Percentiles rank a stretch among this genome's conserved stretches.
phyloP scores from a whole-genome alignment of 1,140 invertebrate species.

The Danaus melanippus region DNA sequence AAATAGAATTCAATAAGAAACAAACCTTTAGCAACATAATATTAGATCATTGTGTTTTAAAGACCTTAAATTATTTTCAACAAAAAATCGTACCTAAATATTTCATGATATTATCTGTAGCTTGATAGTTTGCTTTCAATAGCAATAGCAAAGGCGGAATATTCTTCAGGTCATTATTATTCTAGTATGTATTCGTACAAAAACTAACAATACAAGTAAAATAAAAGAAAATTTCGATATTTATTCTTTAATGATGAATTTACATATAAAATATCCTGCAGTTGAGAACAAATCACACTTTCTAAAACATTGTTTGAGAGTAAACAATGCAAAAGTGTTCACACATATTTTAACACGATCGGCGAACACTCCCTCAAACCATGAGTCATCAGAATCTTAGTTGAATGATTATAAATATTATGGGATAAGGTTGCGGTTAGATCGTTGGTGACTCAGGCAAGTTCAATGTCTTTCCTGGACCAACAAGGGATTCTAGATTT shows the following conservation, averaged over 20 bases:
- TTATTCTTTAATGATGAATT: conserved; percentile 4
- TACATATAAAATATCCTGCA: not conserved
- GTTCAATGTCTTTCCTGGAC: conserved; percentile 17
- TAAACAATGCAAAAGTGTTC: conserved; percentile 32
- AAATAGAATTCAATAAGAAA: no score
- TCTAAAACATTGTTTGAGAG: conserved; percentile 35
- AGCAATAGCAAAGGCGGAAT: no score
- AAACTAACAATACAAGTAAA: no score
- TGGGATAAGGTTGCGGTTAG: conserved; percentile 33
- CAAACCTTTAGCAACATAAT: no score
- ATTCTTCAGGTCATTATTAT: no score
- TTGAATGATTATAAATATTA: no score
- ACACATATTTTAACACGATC: conserved; percentile 33
- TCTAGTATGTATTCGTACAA: no score
- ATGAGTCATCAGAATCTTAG: conserved; percentile 34
- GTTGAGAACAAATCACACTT: conserved; percentile 24
- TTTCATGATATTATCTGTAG: no score
- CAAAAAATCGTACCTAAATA: no score
- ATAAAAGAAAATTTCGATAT: conserved; percentile 8
- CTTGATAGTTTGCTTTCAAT: no score
- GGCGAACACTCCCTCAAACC: conserved; percentile 27
- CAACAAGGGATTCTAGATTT: conserved; percentile 19
- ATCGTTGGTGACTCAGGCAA: conserved; percentile 31
- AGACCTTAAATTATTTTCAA: no score
- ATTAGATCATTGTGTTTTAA: no score